These are phyloP conservation scores for Bilobella aurantiaca DNA, from an alignment of 1,140 invertebrate species.

Conservation along the genomic window DNA sequence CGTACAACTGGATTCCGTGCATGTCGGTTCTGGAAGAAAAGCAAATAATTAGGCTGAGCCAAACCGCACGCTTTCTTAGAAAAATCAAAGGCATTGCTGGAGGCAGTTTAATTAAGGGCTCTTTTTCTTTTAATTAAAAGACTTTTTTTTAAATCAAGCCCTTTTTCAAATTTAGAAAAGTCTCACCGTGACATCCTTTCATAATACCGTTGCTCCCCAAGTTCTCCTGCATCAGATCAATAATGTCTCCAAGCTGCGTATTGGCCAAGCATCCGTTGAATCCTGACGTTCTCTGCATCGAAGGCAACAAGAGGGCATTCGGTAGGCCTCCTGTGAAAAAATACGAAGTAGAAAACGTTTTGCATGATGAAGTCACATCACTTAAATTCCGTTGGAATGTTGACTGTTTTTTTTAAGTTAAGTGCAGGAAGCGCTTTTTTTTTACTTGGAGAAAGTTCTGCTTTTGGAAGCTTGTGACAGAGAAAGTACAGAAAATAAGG, in stretches of 20 bases:
- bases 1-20: constrained; percentile 1
- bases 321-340: not conserved
- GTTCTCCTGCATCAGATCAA: constrained; percentile 3
- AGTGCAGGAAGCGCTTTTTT: too few relatives aligned
- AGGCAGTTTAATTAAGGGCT: too few relatives aligned
- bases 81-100: too few relatives aligned
- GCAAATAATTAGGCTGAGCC: not conserved
- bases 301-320: not conserved
- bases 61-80: too few relatives aligned
- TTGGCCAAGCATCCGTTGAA: not conserved
- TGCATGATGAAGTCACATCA: too few relatives aligned
- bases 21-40: constrained; percentile 1
- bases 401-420: too few relatives aligned
- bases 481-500: too few relatives aligned
- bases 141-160: not conserved
- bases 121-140: too few relatives aligned
- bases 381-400: too few relatives aligned
- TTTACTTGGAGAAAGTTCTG: too few relatives aligned
- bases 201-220: not conserved
- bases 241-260: constrained; percentile 1
- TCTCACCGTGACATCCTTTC: not conserved
- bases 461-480: too few relatives aligned
- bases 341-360: too few relatives aligned
- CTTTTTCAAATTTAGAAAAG: not conserved
- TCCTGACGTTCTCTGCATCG: not conserved